Conservation (phyloP, 2,888 invertebrate genomes). For the Micropterix aruncella region DNA sequence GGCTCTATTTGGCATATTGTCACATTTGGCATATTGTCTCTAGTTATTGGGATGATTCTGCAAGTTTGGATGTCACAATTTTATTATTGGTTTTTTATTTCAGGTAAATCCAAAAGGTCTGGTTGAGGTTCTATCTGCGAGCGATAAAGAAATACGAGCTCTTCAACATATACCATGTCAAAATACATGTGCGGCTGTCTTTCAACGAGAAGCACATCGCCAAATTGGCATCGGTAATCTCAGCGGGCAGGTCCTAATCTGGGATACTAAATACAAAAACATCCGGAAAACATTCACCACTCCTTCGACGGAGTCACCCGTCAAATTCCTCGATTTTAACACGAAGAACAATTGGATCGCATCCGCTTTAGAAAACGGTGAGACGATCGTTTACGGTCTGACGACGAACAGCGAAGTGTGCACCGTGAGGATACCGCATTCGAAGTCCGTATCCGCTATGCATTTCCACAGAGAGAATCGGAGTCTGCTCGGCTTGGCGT, state of each 20-base stretch:
- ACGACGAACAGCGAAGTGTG: conserved; percentile 32
- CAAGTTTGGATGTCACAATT: too few relatives aligned
- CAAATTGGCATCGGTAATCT: conserved; percentile 32
- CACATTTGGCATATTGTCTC: too few relatives aligned
- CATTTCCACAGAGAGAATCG: conserved; percentile 34
- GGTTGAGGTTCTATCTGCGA: conserved; percentile 29
- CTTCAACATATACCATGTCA: conserved; percentile 32
- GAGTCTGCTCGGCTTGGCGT: conserved; percentile 30
- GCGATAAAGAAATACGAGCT: conserved; percentile 29
- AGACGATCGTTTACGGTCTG: conserved; percentile 35
- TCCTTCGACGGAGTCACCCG: conserved; percentile 24
- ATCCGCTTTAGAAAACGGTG: conserved; percentile 32
- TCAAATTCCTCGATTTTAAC: conserved; percentile 31
- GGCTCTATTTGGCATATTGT: too few relatives aligned
- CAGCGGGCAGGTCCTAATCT: conserved; percentile 32
- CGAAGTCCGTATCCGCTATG: conserved; percentile 32
- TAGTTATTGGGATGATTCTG: too few relatives aligned
- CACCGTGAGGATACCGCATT: conserved; percentile 27
- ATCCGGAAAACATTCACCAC: conserved; percentile 32
- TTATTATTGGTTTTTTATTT: conserved; percentile 13
- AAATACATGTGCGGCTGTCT: conserved; percentile 33
- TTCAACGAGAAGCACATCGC: conserved; percentile 32
- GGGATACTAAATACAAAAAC: conserved; percentile 34
- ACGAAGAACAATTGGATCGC: conserved; percentile 34
- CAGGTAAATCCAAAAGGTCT: conserved; percentile 33